These are phyloP conservation scores for Platyrinchus mystaceus DNA, from an alignment of 2,797 vertebrate genomes.

Conservation along the genomic window DNA sequence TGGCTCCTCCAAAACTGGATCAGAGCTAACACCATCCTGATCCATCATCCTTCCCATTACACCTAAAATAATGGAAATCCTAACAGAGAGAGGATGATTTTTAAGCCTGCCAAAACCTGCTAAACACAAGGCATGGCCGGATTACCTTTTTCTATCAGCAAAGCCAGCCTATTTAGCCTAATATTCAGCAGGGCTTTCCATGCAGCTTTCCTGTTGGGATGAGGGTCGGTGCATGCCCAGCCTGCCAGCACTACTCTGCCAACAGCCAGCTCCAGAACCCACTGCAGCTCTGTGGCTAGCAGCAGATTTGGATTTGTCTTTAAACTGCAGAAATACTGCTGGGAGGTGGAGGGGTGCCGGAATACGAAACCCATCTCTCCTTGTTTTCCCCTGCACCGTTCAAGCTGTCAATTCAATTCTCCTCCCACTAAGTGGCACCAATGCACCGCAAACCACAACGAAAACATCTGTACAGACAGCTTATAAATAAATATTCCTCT, in stretches of 20 bases:
- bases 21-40: not conserved
- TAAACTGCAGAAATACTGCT: not conserved
- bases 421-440: conserved; percentile 79
- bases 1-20: not conserved
- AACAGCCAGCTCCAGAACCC: not conserved
- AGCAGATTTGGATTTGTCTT: not conserved
- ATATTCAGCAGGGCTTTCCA: not conserved
- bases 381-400: conserved; percentile 12
- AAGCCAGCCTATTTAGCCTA: not conserved
- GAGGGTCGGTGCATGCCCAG: not conserved
- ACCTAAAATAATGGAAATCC: not conserved
- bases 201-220: not conserved
- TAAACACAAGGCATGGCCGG: not conserved
- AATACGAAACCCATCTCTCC: not conserved
- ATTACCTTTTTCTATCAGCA: not conserved
- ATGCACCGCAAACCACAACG: conserved; percentile 66
- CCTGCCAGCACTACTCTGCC: not conserved
- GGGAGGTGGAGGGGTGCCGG: not conserved
- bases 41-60: not conserved
- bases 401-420: conserved; percentile 71
- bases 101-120: not conserved
- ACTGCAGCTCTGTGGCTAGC: not conserved
- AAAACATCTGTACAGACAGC: conserved; percentile 58
- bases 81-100: not conserved
- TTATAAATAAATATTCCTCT: conserved; percentile 58